phyloP scores from a whole-genome alignment of 1,140 invertebrate genomes.

The Bemisia tabaci region DNA sequence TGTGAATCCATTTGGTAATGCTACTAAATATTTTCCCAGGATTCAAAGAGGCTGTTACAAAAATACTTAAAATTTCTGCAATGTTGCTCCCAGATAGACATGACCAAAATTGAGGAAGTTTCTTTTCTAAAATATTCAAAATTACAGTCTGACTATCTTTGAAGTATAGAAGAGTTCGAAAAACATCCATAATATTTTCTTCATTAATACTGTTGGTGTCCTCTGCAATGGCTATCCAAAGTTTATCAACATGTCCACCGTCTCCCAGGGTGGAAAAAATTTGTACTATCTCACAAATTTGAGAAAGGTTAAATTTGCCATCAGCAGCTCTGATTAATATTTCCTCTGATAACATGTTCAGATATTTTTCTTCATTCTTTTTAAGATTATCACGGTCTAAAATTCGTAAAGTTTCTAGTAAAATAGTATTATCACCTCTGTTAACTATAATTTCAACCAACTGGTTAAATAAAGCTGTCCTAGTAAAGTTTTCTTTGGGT shows the following conservation, averaged over 20 bases:
- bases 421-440: constrained; percentile 28
- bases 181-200: constrained; percentile 41
- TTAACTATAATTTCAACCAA: constrained; percentile 33
- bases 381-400: constrained; percentile 32
- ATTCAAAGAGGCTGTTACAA: constrained; percentile 20
- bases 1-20: constrained; percentile 42
- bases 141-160: constrained; percentile 44
- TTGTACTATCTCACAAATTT: constrained; percentile 42
- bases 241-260: constrained; percentile 39
- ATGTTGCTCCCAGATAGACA: constrained; percentile 39
- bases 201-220: constrained; percentile 42
- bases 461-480: constrained; percentile 32
- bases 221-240: constrained; percentile 52
- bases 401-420: constrained; percentile 34
- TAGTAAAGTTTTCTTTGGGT: constrained; percentile 27
- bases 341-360: constrained; percentile 43
- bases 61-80: constrained; percentile 37
- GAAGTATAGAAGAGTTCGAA: constrained; percentile 40
- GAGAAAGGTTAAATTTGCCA: constrained; percentile 41
- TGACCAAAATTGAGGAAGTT: constrained; percentile 39
- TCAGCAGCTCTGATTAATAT: constrained; percentile 43
- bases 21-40: constrained; percentile 34
- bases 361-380: constrained; percentile 34
- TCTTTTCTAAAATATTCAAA: constrained; percentile 45
- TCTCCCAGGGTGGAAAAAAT: constrained; percentile 31